These are phyloP conservation scores for Drosophila bunnanda DNA, from an alignment of 2,888 invertebrate genomes.

Conservation along the genomic window DNA sequence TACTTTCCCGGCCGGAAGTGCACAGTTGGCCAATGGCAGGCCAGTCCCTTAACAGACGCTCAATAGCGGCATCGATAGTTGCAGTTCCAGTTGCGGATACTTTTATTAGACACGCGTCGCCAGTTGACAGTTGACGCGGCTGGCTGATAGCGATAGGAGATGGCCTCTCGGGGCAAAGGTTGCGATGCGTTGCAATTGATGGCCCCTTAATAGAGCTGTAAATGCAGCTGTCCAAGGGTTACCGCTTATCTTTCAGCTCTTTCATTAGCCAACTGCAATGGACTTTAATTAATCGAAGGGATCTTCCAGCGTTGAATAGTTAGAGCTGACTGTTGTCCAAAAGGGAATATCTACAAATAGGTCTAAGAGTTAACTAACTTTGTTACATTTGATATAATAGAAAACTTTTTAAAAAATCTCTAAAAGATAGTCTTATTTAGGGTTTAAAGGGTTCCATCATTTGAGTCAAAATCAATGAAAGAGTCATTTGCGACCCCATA, in stretches of 20 bases:
- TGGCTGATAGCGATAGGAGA: conserved; percentile 42
- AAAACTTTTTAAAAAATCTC: too few relatives aligned
- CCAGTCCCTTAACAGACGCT: conserved; percentile 63
- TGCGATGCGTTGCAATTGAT: conserved; percentile 54
- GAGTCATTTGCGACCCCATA: too few relatives aligned
- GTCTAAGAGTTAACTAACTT: neutral
- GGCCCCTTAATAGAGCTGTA: conserved; percentile 71
- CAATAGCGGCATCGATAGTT: conserved; percentile 65
- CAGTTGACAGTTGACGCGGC: conserved; percentile 49
- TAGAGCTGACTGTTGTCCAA: neutral
- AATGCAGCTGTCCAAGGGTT: conserved; percentile 59
- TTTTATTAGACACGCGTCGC: conserved; percentile 78
- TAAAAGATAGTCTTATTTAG: too few relatives aligned
- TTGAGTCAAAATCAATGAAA: too few relatives aligned
- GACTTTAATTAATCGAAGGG: conserved; percentile 32
- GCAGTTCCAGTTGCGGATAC: conserved; percentile 59
- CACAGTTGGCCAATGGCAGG: conserved; percentile 60
- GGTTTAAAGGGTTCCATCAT: too few relatives aligned
- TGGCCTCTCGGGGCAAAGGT: conserved; percentile 44
- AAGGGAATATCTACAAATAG: neutral
- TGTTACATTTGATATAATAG: neutral
- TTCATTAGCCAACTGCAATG: conserved; percentile 41
- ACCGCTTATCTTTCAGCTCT: conserved; percentile 28
- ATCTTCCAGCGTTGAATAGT: conserved; percentile 12
- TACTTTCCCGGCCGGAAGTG: conserved; percentile 44